phyloP scores from a whole-genome alignment of 2,797 vertebrate genomes.

The Graptemys geographica region DNA sequence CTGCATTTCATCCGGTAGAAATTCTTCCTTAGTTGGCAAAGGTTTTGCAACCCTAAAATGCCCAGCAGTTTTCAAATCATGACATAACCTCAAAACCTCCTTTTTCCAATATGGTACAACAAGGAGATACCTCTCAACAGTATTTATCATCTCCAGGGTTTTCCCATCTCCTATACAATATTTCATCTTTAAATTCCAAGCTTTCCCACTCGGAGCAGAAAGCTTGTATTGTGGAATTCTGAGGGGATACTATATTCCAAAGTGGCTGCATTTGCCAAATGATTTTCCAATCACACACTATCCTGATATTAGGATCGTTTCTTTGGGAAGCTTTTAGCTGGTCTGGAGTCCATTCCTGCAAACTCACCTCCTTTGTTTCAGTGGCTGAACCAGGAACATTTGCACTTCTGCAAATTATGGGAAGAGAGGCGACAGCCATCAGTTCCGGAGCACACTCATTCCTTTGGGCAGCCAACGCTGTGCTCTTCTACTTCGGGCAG shows the following conservation, averaged over 20 bases:
- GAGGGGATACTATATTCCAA: neutral
- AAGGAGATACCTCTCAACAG: neutral
- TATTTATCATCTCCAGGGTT: neutral
- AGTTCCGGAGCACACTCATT: neutral
- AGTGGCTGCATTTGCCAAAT: neutral
- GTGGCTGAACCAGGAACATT: neutral
- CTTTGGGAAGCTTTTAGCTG: neutral
- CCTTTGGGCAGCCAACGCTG: neutral
- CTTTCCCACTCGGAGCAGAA: neutral
- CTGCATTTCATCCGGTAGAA: neutral
- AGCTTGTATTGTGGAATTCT: neutral
- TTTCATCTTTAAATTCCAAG: slow-evolving; percentile 1
- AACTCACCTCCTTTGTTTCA: neutral
- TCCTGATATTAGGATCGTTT: neutral
- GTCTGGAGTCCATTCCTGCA: neutral
- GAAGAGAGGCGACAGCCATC: neutral
- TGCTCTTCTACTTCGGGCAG: neutral
- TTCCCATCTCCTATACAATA: neutral
- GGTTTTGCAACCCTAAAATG: neutral
- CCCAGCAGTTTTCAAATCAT: neutral
- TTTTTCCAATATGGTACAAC: neutral
- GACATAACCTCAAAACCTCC: neutral
- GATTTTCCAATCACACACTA: neutral
- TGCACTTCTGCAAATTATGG: neutral
- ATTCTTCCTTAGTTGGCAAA: neutral